These are phyloP conservation scores for Archocentrus centrarchus DNA, from an alignment of 2,113 vertebrate species.

Conservation along the genomic window DNA sequence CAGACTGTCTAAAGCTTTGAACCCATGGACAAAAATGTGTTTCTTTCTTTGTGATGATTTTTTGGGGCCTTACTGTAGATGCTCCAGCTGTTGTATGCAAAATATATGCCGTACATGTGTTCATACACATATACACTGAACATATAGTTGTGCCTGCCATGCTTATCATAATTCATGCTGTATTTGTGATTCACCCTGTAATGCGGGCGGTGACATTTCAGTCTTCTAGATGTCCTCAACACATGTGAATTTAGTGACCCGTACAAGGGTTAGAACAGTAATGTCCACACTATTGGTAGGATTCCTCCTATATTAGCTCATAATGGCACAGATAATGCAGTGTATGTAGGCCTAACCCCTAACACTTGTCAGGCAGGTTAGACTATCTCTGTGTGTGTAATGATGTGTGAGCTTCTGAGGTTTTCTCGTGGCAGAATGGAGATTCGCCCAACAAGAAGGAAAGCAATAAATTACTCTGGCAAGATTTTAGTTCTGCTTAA, in stretches of 20 bases:
- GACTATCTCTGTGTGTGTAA: conserved; percentile 47
- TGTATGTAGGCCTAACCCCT: conserved; percentile 2
- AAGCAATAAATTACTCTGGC: conserved; percentile 78
- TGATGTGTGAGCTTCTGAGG: conserved; percentile 43
- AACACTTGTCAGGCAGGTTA: conserved; percentile 50
- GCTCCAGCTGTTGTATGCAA: neutral
- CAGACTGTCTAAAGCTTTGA: neutral
- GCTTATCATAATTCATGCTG: conserved; percentile 46
- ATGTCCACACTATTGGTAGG: conserved; percentile 3
- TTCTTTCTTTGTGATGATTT: fast-evolving
- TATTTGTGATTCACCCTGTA: conserved; percentile 58
- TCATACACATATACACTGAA: neutral
- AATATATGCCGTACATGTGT: neutral
- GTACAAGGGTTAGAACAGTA: conserved; percentile 17
- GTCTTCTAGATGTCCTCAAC: conserved; percentile 15
- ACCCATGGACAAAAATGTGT: neutral
- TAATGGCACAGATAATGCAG: conserved; percentile 23
- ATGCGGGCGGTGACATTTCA: conserved; percentile 50
- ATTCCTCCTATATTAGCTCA: conserved; percentile 29
- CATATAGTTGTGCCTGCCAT: conserved; percentile 27
- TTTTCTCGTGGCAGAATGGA: conserved; percentile 43
- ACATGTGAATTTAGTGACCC: conserved; percentile 58
- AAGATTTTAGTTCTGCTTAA: conserved; percentile 72
- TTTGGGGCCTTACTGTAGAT: neutral
- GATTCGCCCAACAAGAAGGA: conserved; percentile 33